These are phyloP conservation scores for Epinephelus malabaricus DNA, from an alignment of 2,797 vertebrate genomes.

Conservation along the genomic window DNA sequence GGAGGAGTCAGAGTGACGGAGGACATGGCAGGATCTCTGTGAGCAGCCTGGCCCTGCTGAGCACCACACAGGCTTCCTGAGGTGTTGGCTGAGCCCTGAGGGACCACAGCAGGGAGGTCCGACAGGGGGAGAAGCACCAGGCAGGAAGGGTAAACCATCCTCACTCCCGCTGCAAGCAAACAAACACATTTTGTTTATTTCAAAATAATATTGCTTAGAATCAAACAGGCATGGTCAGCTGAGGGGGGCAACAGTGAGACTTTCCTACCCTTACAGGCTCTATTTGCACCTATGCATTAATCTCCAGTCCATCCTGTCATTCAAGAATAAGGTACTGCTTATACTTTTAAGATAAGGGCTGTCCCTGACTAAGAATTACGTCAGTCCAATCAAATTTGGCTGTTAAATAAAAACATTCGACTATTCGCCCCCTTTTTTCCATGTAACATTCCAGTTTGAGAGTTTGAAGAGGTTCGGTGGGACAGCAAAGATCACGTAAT, in stretches of 20 bases:
- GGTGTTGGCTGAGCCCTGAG: slow-evolving; percentile 90
- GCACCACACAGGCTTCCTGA: slow-evolving; percentile 90
- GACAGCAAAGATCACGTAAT: no score
- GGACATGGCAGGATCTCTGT: slow-evolving; percentile 95
- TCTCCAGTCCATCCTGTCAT: background rate
- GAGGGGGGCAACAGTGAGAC: background rate
- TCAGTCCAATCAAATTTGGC: no score
- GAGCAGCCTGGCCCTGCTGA: slow-evolving; percentile 93
- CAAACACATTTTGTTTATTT: slow-evolving; percentile 7
- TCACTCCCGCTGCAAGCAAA: slow-evolving; percentile 89
- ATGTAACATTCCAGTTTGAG: no score
- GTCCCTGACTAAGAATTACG: no score
- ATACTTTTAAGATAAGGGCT: no score
- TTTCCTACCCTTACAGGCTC: background rate
- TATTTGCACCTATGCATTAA: background rate
- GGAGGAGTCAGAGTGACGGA: slow-evolving; percentile 95
- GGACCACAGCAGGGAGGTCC: slow-evolving; percentile 89
- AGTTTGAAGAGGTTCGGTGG: no score
- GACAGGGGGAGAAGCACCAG: slow-evolving; percentile 94
- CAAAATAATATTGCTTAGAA: background rate
- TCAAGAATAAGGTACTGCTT: no score
- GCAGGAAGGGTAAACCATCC: slow-evolving; percentile 96
- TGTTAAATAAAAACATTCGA: no score
- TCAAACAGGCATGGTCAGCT: background rate
- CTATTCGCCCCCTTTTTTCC: no score